Conservation (phyloP, 2,113 vertebrate genomes). For the Hiodon tergisus region DNA sequence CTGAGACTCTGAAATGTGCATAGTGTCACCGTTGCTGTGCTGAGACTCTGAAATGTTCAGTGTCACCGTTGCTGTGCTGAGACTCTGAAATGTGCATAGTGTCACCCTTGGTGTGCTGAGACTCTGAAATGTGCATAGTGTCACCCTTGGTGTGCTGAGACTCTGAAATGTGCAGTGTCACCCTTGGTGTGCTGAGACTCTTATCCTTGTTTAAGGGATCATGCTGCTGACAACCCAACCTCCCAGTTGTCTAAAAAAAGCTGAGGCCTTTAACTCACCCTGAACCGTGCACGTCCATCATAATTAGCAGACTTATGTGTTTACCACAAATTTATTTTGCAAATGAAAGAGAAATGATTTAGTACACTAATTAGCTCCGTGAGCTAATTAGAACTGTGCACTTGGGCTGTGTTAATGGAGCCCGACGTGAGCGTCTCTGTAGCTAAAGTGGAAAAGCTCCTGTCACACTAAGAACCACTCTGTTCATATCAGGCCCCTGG, state of each 20-base stretch:
- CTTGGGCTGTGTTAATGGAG: conserved; percentile 35
- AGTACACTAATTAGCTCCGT: conserved; percentile 41
- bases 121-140: too few species aligned
- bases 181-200: neutral
- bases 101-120: too few species aligned
- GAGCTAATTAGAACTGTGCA: conserved; percentile 39
- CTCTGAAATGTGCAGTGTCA: neutral
- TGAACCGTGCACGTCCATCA: conserved; percentile 30
- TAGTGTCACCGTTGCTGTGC: too few species aligned
- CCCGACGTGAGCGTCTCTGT: conserved; percentile 30
- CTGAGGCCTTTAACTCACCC: conserved; percentile 12
- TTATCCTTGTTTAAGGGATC: neutral
- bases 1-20: too few species aligned
- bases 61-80: too few species aligned
- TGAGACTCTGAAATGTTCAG: too few species aligned
- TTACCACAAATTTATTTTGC: conserved; percentile 34
- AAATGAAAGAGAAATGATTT: conserved; percentile 36
- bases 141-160: too few species aligned
- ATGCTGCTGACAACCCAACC: conserved; percentile 16
- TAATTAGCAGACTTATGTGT: conserved; percentile 34
- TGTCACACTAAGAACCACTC: conserved; percentile 26
- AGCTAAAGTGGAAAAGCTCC: conserved; percentile 19
- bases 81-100: too few species aligned
- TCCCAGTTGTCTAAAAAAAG: conserved; percentile 27
- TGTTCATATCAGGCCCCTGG: conserved; percentile 29